Base-by-base conservation (phyloP, 2,888 invertebrate genomes). In the Troides oblongomaculatus region DNA sequence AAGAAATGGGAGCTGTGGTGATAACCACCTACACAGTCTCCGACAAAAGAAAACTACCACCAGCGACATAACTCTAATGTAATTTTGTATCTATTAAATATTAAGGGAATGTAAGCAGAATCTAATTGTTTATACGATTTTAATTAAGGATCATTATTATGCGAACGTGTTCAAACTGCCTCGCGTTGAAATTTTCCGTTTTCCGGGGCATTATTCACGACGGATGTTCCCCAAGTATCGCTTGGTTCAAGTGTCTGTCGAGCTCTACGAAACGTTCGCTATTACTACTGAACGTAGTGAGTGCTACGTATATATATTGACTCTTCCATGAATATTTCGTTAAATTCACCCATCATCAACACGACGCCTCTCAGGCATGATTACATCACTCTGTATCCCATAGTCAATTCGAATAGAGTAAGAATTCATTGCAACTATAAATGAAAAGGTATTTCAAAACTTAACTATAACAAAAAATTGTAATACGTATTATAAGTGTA, bases 151-250 rank as follows among this genome's bases (percentile, higher is more conserved):
- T 39, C 61, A 30, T 61, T 39, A 61, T 39, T 61, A 61, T n/a
- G 39, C 61, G 61, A 39, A 61, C 61, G 61, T 61, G 61, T 36
- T 30, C 36, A 61, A 30, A n/a, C 39, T 30, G 36, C 39, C 36
- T 14, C 14, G n/a, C 36, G 61, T 39, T 18, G 18, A 61, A 39
- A 21, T 57, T 57, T 57, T 61, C 39, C 61, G 18, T 36, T 8
- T 61, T 61, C 39, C 39, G 39, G n/a, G 61, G n/a, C 61, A 43
- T 61, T 61, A 61, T 61, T 61, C 61, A 61, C 18, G 39, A 39
- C 61, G 61, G 61, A 61, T 61, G 36, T 39, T 39, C 39, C 39
- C 12, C n/a, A 21, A 39, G 61, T 14, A 39, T 39, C 61, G n/a
- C n/a, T 39, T 39, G 12, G 36, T 61, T 61, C 36, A 61, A 61